Base-by-base conservation (phyloP, 2,113 vertebrate species). In the Paramisgurnus dabryanus region DNA sequence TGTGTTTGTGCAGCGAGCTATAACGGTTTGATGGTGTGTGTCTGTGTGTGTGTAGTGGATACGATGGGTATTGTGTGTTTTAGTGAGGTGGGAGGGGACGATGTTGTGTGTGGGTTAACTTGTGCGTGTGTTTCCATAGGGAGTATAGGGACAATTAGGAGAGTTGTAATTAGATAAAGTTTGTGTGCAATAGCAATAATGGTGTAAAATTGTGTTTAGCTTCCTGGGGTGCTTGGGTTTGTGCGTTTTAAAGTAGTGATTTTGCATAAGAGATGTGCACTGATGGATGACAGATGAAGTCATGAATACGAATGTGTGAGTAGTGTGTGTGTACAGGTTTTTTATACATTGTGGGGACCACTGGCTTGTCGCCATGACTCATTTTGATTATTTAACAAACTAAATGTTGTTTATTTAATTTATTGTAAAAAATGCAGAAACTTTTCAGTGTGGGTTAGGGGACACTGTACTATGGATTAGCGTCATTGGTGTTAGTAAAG, bases 21-120 rank as follows among this genome's bases (percentile, higher is more conserved):
- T 61, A 61, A 74, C 61, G 61, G 41, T n/a, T 61, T 47, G 55
- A 6, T 45, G 67, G 18, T 43, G 41, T 34, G 41, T 41, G 18
- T 80, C 47, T 67, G 18, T 80, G 57, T 67, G 57, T 69, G 43
- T 64, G 49, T 66, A 17, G 58, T 50, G 79, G 50, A 57, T 70
- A 57, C 66, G 9, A 45, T 18, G 39, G 53, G 17, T 15, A 15
- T 45, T 72, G 60, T 55, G 60, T 82, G 61, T 58, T 50, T 60
- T 11, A 12, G 50, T 58, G 50, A 9, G 22, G 4, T 49, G 18
- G 49, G 65, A n/a, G 64, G 22, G 47, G 22, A 50, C 55, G 63
- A 40, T 63, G n/a, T 53, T 76, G 60, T 76, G 58, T 73, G 27
- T 58, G 70, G 39, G 72, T 55, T 10, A 63, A 12, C 63, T 10